phyloP scores from a whole-genome alignment of 1,140 invertebrate genomes.

The Drosophila kikkawai region DNA sequence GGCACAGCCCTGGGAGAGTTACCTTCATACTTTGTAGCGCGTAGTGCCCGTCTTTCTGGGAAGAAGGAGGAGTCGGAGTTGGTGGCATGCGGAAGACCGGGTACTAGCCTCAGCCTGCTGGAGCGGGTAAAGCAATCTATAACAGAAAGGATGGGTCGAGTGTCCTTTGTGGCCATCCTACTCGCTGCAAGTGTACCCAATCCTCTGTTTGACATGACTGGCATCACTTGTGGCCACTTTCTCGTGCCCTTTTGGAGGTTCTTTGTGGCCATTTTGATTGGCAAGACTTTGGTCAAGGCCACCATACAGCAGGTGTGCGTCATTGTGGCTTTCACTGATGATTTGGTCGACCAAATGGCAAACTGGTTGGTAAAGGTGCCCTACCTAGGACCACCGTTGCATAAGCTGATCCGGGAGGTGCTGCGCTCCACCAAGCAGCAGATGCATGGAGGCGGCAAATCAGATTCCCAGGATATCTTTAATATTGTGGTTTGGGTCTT shows the following conservation, averaged over 20 bases:
- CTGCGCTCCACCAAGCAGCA: conserved; percentile 94
- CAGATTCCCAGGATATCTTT: conserved; percentile 3
- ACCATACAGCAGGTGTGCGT: conserved; percentile 99
- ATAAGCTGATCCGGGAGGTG: conserved; percentile 94
- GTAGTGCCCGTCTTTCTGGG: conserved; percentile 92
- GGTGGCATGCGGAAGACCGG: conserved; percentile 88
- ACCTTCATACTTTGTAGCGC: conserved; percentile 98
- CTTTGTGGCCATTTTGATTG: conserved; percentile 98
- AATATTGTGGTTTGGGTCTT: conserved; percentile 92
- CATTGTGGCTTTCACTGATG: conserved; percentile 97
- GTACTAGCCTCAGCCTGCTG: conserved; percentile 86
- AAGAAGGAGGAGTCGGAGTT: conserved; percentile 88
- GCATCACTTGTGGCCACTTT: conserved; percentile 99
- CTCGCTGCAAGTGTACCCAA: conserved; percentile 99
- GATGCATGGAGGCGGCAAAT: conserved; percentile 87
- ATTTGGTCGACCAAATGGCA: conserved; percentile 92
- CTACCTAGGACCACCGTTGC: conserved; percentile 91
- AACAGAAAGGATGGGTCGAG: conserved; percentile 95
- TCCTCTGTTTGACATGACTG: conserved; percentile 99
- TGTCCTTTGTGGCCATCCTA: conserved; percentile 98
- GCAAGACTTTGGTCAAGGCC: conserved; percentile 99
- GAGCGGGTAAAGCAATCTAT: conserved; percentile 92
- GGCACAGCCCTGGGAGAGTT: conserved; percentile 98
- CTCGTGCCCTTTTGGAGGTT: conserved; percentile 99
- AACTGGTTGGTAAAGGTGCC: conserved; percentile 91